Evolutionary conservation across 1,140 invertebrate genomes (phyloP).

Genomic region (Drosophila pachea): DNA sequence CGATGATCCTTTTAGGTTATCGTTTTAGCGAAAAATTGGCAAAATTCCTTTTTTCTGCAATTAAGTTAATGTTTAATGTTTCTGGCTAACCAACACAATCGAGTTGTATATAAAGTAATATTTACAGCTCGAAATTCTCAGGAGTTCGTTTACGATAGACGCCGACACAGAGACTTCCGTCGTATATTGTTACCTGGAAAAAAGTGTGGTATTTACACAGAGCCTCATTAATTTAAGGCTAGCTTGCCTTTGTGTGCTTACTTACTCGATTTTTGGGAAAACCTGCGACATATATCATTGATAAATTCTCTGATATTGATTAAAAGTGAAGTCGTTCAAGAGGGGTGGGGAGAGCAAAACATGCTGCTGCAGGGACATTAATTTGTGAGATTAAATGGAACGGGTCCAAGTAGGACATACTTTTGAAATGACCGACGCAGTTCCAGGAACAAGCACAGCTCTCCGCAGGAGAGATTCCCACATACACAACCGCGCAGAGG

Average conservation of each 20-base stretch:
- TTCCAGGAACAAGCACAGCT: conserved; percentile 50
- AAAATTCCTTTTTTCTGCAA: too few species aligned
- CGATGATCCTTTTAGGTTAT: too few species aligned
- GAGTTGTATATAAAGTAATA: too few species aligned
- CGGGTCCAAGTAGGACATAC: conserved; percentile 43
- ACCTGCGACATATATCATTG: conserved; percentile 30
- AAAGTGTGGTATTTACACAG: conserved; percentile 1
- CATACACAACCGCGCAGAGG: conserved; percentile 26
- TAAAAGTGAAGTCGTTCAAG: conserved; percentile 5
- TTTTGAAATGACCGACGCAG: conserved; percentile 68
- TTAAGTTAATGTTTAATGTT: too few species aligned
- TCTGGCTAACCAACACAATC: too few species aligned
- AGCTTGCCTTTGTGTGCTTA: conserved; percentile 25
- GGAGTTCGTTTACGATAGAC: too few species aligned
- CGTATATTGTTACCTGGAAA: conserved; percentile 1
- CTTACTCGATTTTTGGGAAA: background rate
- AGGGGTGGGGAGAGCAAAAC: conserved; percentile 22
- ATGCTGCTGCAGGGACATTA: conserved; percentile 29
- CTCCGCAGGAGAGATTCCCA: conserved; percentile 43
- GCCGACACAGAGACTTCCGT: background rate
- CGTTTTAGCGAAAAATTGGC: too few species aligned
- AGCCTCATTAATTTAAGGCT: conserved; percentile 36
- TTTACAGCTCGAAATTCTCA: too few species aligned
- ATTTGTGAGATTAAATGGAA: conserved; percentile 40
- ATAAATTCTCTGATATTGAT: conserved; percentile 59